phyloP scores from a whole-genome alignment of 2,797 vertebrate genomes.

The Propithecus perrieri region DNA sequence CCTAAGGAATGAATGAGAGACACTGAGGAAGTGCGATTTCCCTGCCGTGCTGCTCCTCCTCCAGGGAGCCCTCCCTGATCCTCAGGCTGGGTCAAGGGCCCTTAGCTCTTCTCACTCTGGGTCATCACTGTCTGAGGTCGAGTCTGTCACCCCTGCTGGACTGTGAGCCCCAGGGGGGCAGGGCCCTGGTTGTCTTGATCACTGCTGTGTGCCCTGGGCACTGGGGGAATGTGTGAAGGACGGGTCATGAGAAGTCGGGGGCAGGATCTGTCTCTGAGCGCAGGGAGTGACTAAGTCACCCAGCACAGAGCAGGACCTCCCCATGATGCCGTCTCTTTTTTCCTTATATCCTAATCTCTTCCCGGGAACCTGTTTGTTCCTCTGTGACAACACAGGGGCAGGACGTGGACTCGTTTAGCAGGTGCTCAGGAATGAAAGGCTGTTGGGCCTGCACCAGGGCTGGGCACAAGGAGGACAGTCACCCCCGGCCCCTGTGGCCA shows the following conservation, averaged over 20 bases:
- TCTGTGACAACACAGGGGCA: neutral
- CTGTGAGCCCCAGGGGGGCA: neutral
- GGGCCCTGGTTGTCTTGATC: neutral
- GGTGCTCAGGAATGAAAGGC: neutral
- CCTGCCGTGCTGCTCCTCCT: neutral
- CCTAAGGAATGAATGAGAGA: too few relatives aligned
- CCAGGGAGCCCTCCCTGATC: neutral
- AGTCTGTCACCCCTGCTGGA: neutral
- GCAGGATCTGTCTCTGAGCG: neutral
- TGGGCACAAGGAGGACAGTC: neutral
- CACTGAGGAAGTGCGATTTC: neutral
- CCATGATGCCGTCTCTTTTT: neutral
- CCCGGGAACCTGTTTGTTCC: neutral
- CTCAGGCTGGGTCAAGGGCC: neutral
- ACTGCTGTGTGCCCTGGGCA: neutral
- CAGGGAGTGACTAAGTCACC: neutral
- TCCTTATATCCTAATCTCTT: neutral
- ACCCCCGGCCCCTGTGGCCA: neutral
- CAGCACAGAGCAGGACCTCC: neutral
- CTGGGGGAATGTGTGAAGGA: neutral
- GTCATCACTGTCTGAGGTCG: neutral
- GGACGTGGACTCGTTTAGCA: neutral
- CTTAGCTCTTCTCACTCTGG: neutral
- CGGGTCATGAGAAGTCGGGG: neutral
- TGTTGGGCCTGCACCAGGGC: neutral